A percentile compares a stretch with the other conserved stretches of the same genome.
Conservation (phyloP, 2,113 vertebrate species). For the Riparia riparia region DNA sequence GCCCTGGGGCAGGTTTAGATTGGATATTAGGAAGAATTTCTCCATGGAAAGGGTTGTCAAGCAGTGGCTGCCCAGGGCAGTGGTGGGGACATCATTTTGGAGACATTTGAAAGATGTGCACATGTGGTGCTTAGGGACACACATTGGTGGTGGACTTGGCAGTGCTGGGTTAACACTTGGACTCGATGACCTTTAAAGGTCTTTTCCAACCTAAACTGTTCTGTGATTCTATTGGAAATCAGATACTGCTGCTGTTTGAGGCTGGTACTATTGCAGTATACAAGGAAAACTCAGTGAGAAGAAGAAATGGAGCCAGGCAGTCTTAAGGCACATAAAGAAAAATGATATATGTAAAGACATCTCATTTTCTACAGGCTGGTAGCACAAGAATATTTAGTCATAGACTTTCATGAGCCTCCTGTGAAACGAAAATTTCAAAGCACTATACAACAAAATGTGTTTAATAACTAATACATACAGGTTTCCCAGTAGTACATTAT, state of each 20-base stretch:
- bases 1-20: not conserved
- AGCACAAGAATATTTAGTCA: not conserved
- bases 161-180: not conserved
- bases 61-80: not conserved
- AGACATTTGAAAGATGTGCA: not conserved
- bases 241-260: not conserved
- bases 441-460: not conserved
- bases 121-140: not conserved
- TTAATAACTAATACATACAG: not conserved
- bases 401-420: not conserved
- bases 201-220: not conserved
- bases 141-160: not conserved
- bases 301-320: not conserved
- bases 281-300: not conserved
- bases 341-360: not conserved
- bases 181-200: not conserved
- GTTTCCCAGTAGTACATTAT: not conserved
- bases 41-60: not conserved
- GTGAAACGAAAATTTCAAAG: not conserved
- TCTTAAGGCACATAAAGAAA: not conserved
- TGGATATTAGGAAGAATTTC: too few relatives aligned
- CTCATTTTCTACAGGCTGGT: not conserved
- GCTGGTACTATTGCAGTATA: not conserved
- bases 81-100: not conserved
- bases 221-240: not conserved